Evolutionary conservation across 2,113 vertebrate species (phyloP).

Genomic region (Siphamia tubifer): DNA sequence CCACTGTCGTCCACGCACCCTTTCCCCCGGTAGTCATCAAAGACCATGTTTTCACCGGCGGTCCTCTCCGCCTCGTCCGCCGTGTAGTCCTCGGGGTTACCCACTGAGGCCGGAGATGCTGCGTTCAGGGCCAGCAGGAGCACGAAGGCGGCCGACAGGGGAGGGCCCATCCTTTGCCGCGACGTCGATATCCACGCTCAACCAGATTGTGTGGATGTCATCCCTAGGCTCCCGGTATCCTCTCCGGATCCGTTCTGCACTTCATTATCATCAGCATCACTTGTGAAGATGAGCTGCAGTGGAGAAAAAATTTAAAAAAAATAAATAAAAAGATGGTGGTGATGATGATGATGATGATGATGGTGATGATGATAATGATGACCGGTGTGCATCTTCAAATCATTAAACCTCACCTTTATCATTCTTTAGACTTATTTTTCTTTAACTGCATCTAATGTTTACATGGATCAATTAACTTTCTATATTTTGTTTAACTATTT

Average conservation of each 20-base stretch:
- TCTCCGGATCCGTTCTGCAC: conserved; percentile 44
- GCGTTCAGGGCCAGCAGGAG: conserved; percentile 86
- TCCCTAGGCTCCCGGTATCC: conserved; percentile 58
- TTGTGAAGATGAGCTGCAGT: conserved; percentile 43
- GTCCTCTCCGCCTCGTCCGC: conserved; percentile 92
- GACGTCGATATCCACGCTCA: conserved; percentile 75
- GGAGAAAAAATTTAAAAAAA: conserved; percentile 13
- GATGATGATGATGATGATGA: conserved; percentile 19
- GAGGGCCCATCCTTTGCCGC: conserved; percentile 92
- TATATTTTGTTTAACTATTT: too few relatives aligned
- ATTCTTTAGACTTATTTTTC: neutral
- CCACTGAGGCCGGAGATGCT: conserved; percentile 86
- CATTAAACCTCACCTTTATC: neutral
- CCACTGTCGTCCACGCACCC: conserved; percentile 99
- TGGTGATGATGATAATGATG: conserved; percentile 6
- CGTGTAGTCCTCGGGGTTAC: conserved; percentile 88
- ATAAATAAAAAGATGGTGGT: conserved; percentile 3
- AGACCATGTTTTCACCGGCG: conserved; percentile 91
- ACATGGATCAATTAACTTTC: neutral
- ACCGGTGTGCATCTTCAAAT: neutral
- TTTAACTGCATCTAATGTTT: neutral
- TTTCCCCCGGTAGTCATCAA: conserved; percentile 98
- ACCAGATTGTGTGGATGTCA: conserved; percentile 59
- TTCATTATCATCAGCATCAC: conserved; percentile 27
- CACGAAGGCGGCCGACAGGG: conserved; percentile 85